Evolutionary conservation across 2,888 invertebrate species (phyloP).

Genomic region (Mesorhabditis belari): DNA sequence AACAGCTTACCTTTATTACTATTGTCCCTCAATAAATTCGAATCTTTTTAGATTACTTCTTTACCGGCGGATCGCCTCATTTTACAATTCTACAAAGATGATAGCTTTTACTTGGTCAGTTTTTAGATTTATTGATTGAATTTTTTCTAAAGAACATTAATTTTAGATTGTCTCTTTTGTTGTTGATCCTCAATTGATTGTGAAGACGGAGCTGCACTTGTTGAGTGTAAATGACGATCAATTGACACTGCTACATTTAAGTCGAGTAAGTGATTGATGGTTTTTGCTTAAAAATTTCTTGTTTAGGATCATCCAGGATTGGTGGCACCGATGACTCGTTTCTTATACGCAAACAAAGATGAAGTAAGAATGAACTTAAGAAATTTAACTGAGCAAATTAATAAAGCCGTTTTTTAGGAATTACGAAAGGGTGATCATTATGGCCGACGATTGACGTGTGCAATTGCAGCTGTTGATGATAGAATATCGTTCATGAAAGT

Average conservation of each 20-base stretch:
- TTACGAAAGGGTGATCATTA: slow-evolving; percentile 16
- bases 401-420: slow-evolving; percentile 31
- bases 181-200: slow-evolving; percentile 8
- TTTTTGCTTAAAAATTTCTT: background rate
- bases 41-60: slow-evolving; percentile 2
- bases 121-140: background rate
- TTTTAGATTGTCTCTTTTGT: slow-evolving; percentile 24
- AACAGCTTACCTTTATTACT: background rate
- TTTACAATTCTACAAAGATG: slow-evolving; percentile 34
- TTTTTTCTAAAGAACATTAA: background rate
- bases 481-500: slow-evolving; percentile 32
- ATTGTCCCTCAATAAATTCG: background rate
- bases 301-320: background rate
- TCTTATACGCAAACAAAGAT: background rate
- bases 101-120: slow-evolving; percentile 26
- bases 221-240: slow-evolving; percentile 11
- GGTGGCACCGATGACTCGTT: background rate
- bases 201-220: slow-evolving; percentile 16
- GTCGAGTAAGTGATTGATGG: background rate
- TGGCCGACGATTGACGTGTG: slow-evolving; percentile 20
- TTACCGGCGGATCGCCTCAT: slow-evolving; percentile 24
- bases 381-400: slow-evolving; percentile 9
- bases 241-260: slow-evolving; percentile 1
- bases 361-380: background rate
- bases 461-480: slow-evolving; percentile 44